Evolutionary conservation across 2,113 vertebrate genomes (phyloP).

Genomic region (Sinocyclocheilus anophthalmus): DNA sequence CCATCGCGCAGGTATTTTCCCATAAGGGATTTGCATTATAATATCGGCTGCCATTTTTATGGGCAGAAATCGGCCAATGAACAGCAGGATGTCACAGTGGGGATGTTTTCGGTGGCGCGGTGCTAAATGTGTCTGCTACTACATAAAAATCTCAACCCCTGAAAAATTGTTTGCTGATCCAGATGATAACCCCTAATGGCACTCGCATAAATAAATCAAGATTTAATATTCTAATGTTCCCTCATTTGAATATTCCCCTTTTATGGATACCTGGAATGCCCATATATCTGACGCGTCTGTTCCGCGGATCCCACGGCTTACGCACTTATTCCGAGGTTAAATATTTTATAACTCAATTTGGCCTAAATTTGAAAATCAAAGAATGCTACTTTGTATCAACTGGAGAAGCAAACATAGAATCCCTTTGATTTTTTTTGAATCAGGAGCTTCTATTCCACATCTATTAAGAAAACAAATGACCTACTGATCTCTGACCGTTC

Average conservation of each 20-base stretch:
- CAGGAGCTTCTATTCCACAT: neutral
- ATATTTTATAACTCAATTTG: constrained; percentile 27
- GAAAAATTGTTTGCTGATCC: constrained; percentile 62
- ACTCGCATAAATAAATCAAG: constrained; percentile 60
- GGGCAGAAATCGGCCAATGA: constrained; percentile 13
- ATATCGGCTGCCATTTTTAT: constrained; percentile 51
- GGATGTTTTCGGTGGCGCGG: constrained; percentile 31
- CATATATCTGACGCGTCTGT: constrained; percentile 50
- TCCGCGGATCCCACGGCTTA: neutral
- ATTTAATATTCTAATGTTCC: constrained; percentile 60
- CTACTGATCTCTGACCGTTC: neutral
- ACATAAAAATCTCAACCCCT: constrained; percentile 55
- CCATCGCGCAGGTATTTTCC: constrained; percentile 56
- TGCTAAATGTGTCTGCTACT: constrained; percentile 57
- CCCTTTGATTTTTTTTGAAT: neutral
- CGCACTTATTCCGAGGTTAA: neutral
- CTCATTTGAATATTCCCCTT: constrained; percentile 50
- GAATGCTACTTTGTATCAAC: neutral
- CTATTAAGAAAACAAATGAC: neutral
- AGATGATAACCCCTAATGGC: constrained; percentile 61
- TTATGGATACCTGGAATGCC: constrained; percentile 49
- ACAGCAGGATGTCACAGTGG: constrained; percentile 1
- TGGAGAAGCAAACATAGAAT: neutral
- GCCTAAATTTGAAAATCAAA: constrained; percentile 2
- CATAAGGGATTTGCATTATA: constrained; percentile 57